These are phyloP conservation scores for Trissolcus brochymenae DNA, from an alignment of 2,888 invertebrate species.

Conservation along the genomic window DNA sequence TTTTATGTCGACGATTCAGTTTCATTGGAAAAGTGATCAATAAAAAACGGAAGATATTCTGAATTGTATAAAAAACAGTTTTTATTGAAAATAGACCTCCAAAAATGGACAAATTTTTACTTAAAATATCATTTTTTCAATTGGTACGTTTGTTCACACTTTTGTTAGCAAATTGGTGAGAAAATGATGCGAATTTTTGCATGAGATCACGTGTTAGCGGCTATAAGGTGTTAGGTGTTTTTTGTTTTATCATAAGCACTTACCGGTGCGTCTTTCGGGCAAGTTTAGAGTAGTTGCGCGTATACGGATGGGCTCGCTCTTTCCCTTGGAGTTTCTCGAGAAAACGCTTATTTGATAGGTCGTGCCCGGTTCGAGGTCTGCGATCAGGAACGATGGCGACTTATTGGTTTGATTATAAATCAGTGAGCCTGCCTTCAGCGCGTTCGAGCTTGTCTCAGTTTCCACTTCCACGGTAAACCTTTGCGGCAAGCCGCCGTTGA, in stretches of 20 bases:
- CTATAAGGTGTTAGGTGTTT: conserved; percentile 33
- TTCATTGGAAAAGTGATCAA: too few species aligned
- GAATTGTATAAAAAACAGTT: too few species aligned
- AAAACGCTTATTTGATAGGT: conserved; percentile 83
- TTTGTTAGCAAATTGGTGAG: too few species aligned
- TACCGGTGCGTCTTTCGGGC: conserved; percentile 85
- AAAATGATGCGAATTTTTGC: background rate
- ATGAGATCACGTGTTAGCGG: conserved; percentile 35
- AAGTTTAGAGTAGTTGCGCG: conserved; percentile 85
- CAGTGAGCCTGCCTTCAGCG: conserved; percentile 77
- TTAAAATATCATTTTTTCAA: too few species aligned
- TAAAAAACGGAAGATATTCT: too few species aligned
- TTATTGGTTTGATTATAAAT: conserved; percentile 80
- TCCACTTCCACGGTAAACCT: conserved; percentile 85
- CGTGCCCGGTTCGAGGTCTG: conserved; percentile 82
- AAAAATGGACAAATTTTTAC: too few species aligned
- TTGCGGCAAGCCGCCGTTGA: conserved; percentile 86
- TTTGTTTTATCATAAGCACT: conserved; percentile 62
- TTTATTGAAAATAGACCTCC: too few species aligned
- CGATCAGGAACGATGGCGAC: conserved; percentile 82
- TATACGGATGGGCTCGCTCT: conserved; percentile 81
- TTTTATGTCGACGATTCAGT: background rate
- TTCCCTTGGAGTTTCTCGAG: conserved; percentile 85
- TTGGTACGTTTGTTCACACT: too few species aligned
- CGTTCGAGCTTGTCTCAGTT: conserved; percentile 77